Conservation (phyloP, 2,113 vertebrate species). For the Cebidichthys violaceus region DNA sequence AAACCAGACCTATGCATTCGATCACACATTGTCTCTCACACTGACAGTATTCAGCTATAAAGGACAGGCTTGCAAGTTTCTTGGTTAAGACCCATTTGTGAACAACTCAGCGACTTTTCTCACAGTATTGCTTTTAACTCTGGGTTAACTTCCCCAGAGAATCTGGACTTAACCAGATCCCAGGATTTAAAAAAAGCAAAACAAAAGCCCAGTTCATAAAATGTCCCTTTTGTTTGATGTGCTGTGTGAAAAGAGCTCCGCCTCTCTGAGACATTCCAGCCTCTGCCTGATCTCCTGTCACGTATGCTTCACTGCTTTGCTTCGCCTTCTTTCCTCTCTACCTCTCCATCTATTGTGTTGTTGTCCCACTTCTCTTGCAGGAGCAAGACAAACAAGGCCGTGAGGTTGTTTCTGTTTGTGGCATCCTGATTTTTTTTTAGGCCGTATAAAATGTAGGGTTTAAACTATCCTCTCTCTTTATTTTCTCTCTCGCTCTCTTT, state of each 20-base stretch:
- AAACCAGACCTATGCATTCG: not conserved
- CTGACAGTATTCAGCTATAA: not conserved
- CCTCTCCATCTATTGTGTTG: conserved; percentile 24
- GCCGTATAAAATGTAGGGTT: not conserved
- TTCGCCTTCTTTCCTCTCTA: conserved; percentile 26
- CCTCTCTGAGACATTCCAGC: conserved; percentile 68
- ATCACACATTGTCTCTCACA: not conserved
- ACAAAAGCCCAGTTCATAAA: not conserved
- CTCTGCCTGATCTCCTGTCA: conserved; percentile 31
- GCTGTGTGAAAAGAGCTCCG: conserved; percentile 50
- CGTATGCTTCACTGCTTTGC: conserved; percentile 33
- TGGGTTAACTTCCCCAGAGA: not conserved
- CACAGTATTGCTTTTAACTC: conserved; percentile 18
- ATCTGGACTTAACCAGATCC: not conserved
- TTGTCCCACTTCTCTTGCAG: conserved; percentile 66
- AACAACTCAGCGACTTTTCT: conserved; percentile 34
- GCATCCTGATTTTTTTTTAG: conserved; percentile 9
- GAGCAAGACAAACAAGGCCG: conserved; percentile 62
- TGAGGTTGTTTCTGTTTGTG: conserved; percentile 58
- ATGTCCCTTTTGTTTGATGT: not conserved
- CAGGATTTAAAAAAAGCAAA: not conserved
- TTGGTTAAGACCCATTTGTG: not conserved
- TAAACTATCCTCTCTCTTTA: conserved; percentile 6
- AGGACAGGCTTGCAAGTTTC: conserved; percentile 1
- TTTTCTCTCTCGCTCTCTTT: conserved; percentile 29